Evolutionary conservation across 2,113 vertebrate genomes (phyloP), one percentile per base, ranked within the genome.

Genomic region (Camelus bactrianus): DNA sequence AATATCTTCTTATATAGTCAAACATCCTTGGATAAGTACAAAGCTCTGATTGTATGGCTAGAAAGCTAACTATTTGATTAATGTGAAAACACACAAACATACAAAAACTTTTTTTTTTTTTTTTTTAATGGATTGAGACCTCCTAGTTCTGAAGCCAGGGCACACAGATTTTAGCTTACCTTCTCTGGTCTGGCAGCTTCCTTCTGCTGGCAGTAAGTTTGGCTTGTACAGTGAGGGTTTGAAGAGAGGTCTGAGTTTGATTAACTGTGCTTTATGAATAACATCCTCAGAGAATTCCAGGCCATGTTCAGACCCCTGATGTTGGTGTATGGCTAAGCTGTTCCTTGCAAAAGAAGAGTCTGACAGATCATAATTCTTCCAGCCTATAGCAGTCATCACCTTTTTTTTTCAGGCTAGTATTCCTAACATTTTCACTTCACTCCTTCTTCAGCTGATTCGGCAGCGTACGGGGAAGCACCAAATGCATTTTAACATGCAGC

Each of bases 231-330:
- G 98, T 98, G 97, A 95, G 83, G 98, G 96, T 97, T 84, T 96
- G 95, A 89, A 96, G 96, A 95, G 87, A 96, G 96, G 98, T 82
- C 98, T 99, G 98, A 99, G 99, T 97, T 98, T 99, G 99, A 99
- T 99, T 99, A 99, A 98, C 98, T 98, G 98, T 98, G 98, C 98
- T 97, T 98, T 99, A 98, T 98, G 98, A 99, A 99, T 99, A 99
- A 99, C 98, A 99, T 99, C 99, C 98, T 99, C 98, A 97, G 98
- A 99, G 98, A 98, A 98, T 98, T 98, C 97, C 92, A 97, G 89
- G 83, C 97, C 19, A 13, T 30, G 81, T 95, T 94, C 96, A 95
- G 97, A 86, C 93, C 69, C 60, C 92, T 50, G 94, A 94, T 93
- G 83, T 30, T 83, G 87, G 73, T 95, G 77, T 93, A 35, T 94